Evolutionary conservation across 53 echinoderm and acorn worm genomes (phyloP), one percentile per base, ranked within the genome.

Genomic region (Patiria pectinifera): DNA sequence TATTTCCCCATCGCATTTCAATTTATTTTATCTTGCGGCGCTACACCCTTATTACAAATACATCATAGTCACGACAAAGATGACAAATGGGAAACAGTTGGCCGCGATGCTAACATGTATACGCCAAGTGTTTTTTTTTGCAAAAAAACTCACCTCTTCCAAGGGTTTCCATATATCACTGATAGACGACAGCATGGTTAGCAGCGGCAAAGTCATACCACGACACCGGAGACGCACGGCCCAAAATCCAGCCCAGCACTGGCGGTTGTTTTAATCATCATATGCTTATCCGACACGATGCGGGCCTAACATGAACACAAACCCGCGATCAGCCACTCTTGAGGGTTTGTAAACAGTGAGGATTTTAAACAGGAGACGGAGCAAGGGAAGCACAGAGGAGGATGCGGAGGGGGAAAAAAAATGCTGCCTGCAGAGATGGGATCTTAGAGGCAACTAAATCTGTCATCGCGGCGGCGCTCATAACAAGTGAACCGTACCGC

Each of bases 151-250:
- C 49, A 90, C 90, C 90, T 90, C 90, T 47, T 90, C 90, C 3
- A 90, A 80, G n/a, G 90, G 90, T 48, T 81, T 63, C 90, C 90
- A 90, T 90, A 90, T 90, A 90, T 90, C 90, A 69, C 90, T 66
- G 47, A 90, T 80, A 47, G 89, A 80, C 19, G 87, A 87, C 81
- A 90, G 66, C 90, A 90, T 90, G 2, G 80, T 90, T 47, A 66
- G 63, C 14, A 48, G 46, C 80, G 43, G 66, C 23, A 58, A 61
- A 59, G 25, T 90, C 90, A 90, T 90, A 81, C 80, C 90, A 90
- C 81, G 76, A 47, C 53, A 53, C 53, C 53, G 8, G 53, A 53
- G 53, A 6, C 5, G 53, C 80, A 80, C 69, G 21, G 69, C 69
- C 83, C 58, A 24, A 58, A 83, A 63, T 83, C 25, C 58, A 83